Base-by-base conservation (phyloP, 2,797 vertebrate genomes). In the Kryptolebias ocellatus region DNA sequence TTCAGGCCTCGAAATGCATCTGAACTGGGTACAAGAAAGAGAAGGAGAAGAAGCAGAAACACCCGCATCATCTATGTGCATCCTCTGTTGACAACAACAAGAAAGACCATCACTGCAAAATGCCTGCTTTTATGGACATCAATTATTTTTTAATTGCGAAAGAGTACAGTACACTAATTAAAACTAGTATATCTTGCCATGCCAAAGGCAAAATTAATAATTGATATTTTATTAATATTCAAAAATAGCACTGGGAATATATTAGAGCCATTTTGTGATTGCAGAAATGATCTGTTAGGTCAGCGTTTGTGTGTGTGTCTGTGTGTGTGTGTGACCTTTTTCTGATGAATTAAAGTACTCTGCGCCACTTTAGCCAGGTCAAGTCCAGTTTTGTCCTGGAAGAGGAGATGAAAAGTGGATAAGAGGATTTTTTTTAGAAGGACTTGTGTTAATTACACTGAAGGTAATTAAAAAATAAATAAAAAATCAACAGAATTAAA, bases 221-320 rank as follows among this genome's bases (percentile, higher is more conserved):
- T 98, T 98, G 95, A 98, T 97, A 89, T 96, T 97, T 96, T 98
- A 98, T 98, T 98, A 98, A 98, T 98, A 99, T 99, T 98, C 96
- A 98, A 94, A 97, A 97, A 96, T 96, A 97, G 96, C 95, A 92
- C 95, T 95, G 96, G 96, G 96, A 98, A 98, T 98, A 95, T 96
- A 98, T 99, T 98, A 96, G 95, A 94, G 95, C 93, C 94, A 96
- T 97, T 97, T 96, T 95, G 95, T 93, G 93, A 94, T 94, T 95
- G 94, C 93, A 93, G 95, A 94, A 95, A 94, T 96, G 92, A 95
- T 96, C 92, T 92, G 92, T 89, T 76, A 91, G 89, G 42, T 17
- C 14, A 11, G 60, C 15, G 0, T 46, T 15, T 46, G 45, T 20
- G 14, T 5, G 53, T 44, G 52, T 66, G 53, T 60, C 68, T 55